phyloP scores from a whole-genome alignment of 2,113 vertebrate species.

The Sinocyclocheilus grahami region DNA sequence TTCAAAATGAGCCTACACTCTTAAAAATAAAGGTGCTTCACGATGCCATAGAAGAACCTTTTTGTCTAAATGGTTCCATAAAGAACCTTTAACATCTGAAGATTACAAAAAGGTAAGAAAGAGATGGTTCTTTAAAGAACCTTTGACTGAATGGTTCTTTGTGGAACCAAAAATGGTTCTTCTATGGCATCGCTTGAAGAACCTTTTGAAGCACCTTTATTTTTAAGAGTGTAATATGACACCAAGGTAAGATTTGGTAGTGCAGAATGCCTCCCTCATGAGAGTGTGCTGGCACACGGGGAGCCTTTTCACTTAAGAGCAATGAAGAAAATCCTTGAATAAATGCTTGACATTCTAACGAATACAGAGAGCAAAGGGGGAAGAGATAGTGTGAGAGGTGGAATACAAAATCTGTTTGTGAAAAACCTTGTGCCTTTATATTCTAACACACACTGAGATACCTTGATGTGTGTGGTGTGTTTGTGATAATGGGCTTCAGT shows the following conservation, averaged over 20 bases:
- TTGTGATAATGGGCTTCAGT: constrained; percentile 19
- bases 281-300: not conserved
- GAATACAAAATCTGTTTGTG: not conserved
- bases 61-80: no score
- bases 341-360: not conserved
- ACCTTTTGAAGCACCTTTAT: no score
- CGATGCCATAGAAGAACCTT: no score
- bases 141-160: no score
- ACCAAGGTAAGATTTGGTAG: not conserved
- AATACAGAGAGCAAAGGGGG: not conserved
- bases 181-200: no score
- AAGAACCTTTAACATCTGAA: no score
- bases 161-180: no score
- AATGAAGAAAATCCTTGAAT: not conserved
- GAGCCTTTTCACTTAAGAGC: not conserved
- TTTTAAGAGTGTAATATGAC: not conserved
- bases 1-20: not conserved
- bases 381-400: not conserved
- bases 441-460: constrained; percentile 13
- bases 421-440: not conserved
- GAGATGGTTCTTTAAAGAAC: no score
- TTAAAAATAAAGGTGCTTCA: no score
- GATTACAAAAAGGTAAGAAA: no score
- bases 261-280: not conserved
- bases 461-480: not conserved